These are phyloP conservation scores for Pelosia muscerda DNA, from an alignment of 2,888 invertebrate species.

Conservation along the genomic window DNA sequence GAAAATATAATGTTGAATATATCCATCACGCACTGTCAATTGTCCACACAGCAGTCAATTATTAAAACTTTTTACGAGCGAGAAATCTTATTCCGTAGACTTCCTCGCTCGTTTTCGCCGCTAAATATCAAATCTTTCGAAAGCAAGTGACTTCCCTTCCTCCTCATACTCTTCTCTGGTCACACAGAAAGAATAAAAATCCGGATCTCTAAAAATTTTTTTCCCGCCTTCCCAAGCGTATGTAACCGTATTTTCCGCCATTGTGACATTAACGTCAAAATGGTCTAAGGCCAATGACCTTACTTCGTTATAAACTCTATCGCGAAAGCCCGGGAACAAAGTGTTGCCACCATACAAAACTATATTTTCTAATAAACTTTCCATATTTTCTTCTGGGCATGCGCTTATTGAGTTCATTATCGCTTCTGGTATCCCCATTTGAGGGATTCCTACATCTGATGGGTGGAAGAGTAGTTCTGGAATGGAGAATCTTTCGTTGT, in stretches of 20 bases:
- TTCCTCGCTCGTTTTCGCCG: slow-evolving; percentile 77
- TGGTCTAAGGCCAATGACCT: slow-evolving; percentile 92
- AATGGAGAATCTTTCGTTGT: slow-evolving; percentile 97
- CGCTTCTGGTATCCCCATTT: slow-evolving; percentile 97
- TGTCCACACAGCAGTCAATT: slow-evolving; percentile 33
- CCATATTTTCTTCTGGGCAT: slow-evolving; percentile 91
- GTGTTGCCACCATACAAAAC: slow-evolving; percentile 94
- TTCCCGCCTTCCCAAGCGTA: slow-evolving; percentile 97
- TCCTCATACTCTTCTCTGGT: slow-evolving; percentile 96
- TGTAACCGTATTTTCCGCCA: slow-evolving; percentile 89
- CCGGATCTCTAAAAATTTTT: slow-evolving; percentile 90
- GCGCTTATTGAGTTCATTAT: slow-evolving; percentile 91
- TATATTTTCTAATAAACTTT: slow-evolving; percentile 93
- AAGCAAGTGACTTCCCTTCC: slow-evolving; percentile 89
- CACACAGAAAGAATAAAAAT: slow-evolving; percentile 90
- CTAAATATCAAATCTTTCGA: slow-evolving; percentile 86
- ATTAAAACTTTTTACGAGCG: slow-evolving; percentile 64
- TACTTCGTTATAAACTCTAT: slow-evolving; percentile 89
- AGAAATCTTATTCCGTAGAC: slow-evolving; percentile 63
- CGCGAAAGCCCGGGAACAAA: slow-evolving; percentile 93
- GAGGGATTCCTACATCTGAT: slow-evolving; percentile 96
- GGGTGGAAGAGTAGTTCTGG: slow-evolving; percentile 98
- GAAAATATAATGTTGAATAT: slow-evolving; percentile 12
- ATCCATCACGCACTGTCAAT: slow-evolving; percentile 38
- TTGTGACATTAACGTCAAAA: slow-evolving; percentile 90